Evolutionary conservation across 2,888 invertebrate species (phyloP).

Genomic region (Andrena chrysosceles): DNA sequence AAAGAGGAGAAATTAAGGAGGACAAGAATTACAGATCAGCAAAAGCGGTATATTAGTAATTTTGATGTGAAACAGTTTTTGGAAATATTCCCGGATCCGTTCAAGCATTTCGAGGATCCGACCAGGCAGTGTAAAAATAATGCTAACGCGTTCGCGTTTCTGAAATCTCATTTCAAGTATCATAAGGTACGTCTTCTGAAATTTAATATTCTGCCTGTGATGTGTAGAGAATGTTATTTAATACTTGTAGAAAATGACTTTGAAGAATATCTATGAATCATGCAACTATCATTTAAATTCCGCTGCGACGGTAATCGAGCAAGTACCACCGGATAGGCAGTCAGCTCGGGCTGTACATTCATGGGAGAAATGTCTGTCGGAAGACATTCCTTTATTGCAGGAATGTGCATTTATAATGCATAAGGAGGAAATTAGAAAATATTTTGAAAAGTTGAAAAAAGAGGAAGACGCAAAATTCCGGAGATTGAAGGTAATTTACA

Average conservation of each 20-base stretch:
- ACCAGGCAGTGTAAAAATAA: conserved; percentile 56
- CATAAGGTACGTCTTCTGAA: conserved; percentile 42
- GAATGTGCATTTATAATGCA: conserved; percentile 81
- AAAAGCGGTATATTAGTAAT: conserved; percentile 83
- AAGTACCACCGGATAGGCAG: conserved; percentile 51
- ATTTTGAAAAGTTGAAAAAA: conserved; percentile 76
- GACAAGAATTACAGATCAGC: conserved; percentile 79
- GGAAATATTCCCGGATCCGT: conserved; percentile 85
- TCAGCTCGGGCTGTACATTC: too few species aligned
- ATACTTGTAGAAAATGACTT: conserved; percentile 62
- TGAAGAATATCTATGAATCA: conserved; percentile 60
- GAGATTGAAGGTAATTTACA: conserved; percentile 78
- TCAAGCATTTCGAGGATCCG: conserved; percentile 76
- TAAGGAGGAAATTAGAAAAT: conserved; percentile 76
- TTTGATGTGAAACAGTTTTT: conserved; percentile 85
- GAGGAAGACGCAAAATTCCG: conserved; percentile 77
- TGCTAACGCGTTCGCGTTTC: conserved; percentile 67
- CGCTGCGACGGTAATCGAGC: conserved; percentile 68
- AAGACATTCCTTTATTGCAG: conserved; percentile 77
- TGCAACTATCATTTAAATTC: conserved; percentile 72
- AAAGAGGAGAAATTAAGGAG: conserved; percentile 66
- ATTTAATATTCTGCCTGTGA: background rate
- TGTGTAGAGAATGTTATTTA: conserved; percentile 16
- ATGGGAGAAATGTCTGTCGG: conserved; percentile 50
- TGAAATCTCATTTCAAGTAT: conserved; percentile 67